Evolutionary conservation across 2,113 vertebrate genomes (phyloP), one percentile per base, ranked within the genome.

Genomic region (Tenebrosternarchus preto): DNA sequence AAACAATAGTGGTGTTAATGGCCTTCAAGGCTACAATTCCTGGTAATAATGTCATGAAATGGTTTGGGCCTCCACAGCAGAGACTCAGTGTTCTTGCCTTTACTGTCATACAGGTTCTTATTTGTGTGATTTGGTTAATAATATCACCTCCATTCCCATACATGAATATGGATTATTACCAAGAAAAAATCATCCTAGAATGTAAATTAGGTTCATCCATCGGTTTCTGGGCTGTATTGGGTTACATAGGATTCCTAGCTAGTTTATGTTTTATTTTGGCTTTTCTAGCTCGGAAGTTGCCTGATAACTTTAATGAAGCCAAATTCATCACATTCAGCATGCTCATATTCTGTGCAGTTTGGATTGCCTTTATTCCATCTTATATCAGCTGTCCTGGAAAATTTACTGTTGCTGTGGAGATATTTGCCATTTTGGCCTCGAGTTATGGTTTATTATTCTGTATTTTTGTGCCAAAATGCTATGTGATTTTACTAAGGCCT

Each of bases 241-340:
- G 89, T 4, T 94, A 93, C 50, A 91, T 94, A n/a, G 91, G 90
- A 15, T 39, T 92, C 12, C 76, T 93, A 6, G 87, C 92, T 78
- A 0, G 86, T 0, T 15, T 92, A 0, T 93, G 92, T 80, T 93
- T 93, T 73, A 12, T 90, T 3, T 78, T 94, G 7, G 92, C 93
- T 63, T 93, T 93, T 86, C 36, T 94, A 57, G 86, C 87, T 9
- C 81, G 92, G 4, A 93, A 91, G 55, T 77, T 94, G 1, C 93
- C 93, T 1, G 88, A 93, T 82, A 88, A 91, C 69, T 93, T 93
- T 39, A 94, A 94, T 59, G 91, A 94, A 73, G 92, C 92, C 16
- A 93, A 92, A 82, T 83, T 89, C 1, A 93, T 94, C 83, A 93
- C 92, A 7, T 94, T 94, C 73, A 94, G 93, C 79, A 94, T 94